phyloP scores from a whole-genome alignment of 2,888 invertebrate genomes.

The Andrena chrysosceles region DNA sequence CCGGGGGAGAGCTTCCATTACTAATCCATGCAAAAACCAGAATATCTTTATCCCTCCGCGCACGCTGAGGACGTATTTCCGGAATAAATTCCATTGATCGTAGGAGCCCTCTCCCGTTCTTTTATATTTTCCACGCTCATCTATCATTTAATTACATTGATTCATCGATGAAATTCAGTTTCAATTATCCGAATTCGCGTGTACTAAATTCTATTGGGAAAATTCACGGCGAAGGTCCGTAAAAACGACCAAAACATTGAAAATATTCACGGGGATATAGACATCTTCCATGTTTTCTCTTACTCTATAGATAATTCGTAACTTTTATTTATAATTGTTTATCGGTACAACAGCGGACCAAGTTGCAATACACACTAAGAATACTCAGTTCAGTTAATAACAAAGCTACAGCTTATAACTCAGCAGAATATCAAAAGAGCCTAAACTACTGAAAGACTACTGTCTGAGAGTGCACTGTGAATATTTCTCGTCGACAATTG shows the following conservation, averaged over 20 bases:
- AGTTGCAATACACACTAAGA: too few relatives aligned
- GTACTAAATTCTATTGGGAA: background rate
- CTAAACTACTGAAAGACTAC: too few relatives aligned
- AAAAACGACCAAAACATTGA: too few relatives aligned
- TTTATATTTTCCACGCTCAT: constrained; percentile 38
- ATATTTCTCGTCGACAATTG: too few relatives aligned
- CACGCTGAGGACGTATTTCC: constrained; percentile 84
- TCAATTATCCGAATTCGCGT: background rate
- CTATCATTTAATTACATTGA: constrained; percentile 32
- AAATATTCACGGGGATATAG: too few relatives aligned
- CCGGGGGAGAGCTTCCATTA: constrained; percentile 84
- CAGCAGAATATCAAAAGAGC: too few relatives aligned
- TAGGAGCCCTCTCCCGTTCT: constrained; percentile 56
- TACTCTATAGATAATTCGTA: background rate
- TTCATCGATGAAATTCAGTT: constrained; percentile 16
- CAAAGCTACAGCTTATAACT: too few relatives aligned
- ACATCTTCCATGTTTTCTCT: too few relatives aligned
- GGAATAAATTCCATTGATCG: constrained; percentile 82
- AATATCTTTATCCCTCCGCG: constrained; percentile 84
- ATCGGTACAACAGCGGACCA: too few relatives aligned
- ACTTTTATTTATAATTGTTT: background rate
- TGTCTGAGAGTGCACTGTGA: too few relatives aligned
- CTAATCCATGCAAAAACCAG: constrained; percentile 85
- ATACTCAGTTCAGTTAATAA: too few relatives aligned
- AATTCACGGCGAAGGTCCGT: background rate